phyloP scores from a whole-genome alignment of 2,797 vertebrate species.

The Lutjanus argentimaculatus region DNA sequence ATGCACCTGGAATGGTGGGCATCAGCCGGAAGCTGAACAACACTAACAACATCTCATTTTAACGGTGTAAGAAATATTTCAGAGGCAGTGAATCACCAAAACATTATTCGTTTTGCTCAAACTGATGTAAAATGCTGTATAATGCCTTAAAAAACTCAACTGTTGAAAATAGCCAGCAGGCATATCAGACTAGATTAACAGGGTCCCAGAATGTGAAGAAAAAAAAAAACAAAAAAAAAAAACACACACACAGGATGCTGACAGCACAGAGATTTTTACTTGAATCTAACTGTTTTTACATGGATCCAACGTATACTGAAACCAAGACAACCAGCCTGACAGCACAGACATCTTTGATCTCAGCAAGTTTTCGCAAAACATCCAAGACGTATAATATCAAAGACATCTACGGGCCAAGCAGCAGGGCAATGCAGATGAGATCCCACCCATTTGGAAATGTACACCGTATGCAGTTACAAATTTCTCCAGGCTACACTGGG shows the following conservation, averaged over 20 bases:
- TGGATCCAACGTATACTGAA: slow-evolving; percentile 3
- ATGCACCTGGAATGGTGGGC: slow-evolving; percentile 27
- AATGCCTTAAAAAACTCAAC: background rate
- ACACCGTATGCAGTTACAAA: slow-evolving; percentile 55
- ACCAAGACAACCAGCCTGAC: slow-evolving; percentile 35
- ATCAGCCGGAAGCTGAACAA: slow-evolving; percentile 16
- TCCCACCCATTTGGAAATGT: slow-evolving; percentile 66
- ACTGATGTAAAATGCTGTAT: slow-evolving; percentile 14
- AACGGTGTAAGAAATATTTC: slow-evolving; percentile 27
- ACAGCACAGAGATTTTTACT: slow-evolving; percentile 8
- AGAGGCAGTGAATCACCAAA: slow-evolving; percentile 6
- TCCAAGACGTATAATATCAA: slow-evolving; percentile 57
- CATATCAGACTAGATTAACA: slow-evolving; percentile 9
- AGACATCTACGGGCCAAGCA: slow-evolving; percentile 45
- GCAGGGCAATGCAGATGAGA: slow-evolving; percentile 55
- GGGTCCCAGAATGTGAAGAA: background rate
- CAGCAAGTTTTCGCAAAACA: slow-evolving; percentile 54
- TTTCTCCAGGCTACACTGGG: slow-evolving; percentile 63
- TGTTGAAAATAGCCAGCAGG: slow-evolving; percentile 20
- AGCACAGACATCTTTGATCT: slow-evolving; percentile 55
- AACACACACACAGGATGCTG: slow-evolving; percentile 6
- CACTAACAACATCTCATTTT: slow-evolving; percentile 19
- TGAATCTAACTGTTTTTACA: slow-evolving; percentile 14
- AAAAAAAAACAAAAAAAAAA: background rate
- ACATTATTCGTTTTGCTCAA: slow-evolving; percentile 2